Conservation (phyloP, 2,113 vertebrate species). For the Epinephelus moara region DNA sequence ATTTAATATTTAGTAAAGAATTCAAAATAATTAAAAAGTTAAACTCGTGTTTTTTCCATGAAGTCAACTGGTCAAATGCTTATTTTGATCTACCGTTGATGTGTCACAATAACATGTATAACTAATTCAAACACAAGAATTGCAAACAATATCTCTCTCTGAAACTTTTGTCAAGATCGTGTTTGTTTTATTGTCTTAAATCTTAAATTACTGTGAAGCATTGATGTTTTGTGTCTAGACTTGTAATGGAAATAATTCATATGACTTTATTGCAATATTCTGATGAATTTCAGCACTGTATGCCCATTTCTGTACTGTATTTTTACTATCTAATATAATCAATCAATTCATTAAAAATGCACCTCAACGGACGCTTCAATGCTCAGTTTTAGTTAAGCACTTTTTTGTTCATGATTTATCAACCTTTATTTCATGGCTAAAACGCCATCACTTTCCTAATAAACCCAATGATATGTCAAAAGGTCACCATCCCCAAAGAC, state of each 20-base stretch:
- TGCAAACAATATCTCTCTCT: too few relatives aligned
- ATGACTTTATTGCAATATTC: too few relatives aligned
- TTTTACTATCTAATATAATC: too few relatives aligned
- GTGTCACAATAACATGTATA: not conserved
- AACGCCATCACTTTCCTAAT: conserved; percentile 69
- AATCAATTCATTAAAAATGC: not conserved
- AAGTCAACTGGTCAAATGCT: not conserved
- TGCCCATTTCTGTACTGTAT: too few relatives aligned
- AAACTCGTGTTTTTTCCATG: not conserved
- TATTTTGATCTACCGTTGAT: not conserved
- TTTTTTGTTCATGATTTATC: conserved; percentile 60
- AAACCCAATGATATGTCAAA: conserved; percentile 73
- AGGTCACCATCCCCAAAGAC: conserved; percentile 77
- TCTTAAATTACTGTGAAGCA: too few relatives aligned
- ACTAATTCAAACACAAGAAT: too few relatives aligned
- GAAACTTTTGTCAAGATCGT: not conserved
- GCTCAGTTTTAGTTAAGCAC: conserved; percentile 52
- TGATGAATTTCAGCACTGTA: too few relatives aligned
- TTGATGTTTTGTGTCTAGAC: too few relatives aligned
- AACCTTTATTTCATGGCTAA: conserved; percentile 69
- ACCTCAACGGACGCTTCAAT: conserved; percentile 15
- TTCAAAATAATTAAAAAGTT: not conserved
- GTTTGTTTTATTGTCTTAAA: too few relatives aligned
- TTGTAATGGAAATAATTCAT: too few relatives aligned
- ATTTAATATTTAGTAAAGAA: not conserved